These are phyloP conservation scores for Procambarus virginalis DNA, from an alignment of 1,140 invertebrate genomes.

Conservation along the genomic window DNA sequence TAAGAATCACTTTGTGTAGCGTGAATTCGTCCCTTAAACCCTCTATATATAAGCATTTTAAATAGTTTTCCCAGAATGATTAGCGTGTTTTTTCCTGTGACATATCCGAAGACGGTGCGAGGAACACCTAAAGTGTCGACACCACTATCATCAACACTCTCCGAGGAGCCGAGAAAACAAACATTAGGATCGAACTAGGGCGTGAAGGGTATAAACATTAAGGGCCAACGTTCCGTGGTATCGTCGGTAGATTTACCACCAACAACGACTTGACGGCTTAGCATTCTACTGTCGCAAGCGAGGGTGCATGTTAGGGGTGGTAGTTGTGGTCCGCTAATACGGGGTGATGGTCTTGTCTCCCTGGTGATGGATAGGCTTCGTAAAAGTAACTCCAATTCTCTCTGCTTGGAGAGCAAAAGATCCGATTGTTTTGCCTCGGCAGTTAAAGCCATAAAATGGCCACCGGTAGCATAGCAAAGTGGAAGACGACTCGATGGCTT, in stretches of 20 bases:
- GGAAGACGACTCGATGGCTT: neutral
- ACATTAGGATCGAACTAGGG: neutral
- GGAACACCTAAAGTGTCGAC: no score
- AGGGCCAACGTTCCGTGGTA: neutral
- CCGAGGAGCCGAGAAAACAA: neutral
- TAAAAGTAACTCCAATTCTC: neutral
- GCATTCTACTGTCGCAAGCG: neutral
- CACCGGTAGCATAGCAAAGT: conserved; percentile 18
- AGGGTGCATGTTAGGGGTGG: neutral
- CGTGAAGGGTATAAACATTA: neutral
- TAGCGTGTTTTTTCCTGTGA: no score
- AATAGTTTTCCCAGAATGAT: no score
- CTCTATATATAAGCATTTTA: no score
- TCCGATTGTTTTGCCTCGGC: neutral
- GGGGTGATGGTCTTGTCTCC: neutral
- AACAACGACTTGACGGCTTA: neutral
- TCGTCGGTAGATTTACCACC: neutral
- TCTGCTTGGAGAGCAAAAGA: conserved; percentile 11
- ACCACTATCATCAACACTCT: neutral
- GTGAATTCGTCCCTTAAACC: no score
- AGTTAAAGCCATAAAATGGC: conserved; percentile 25
- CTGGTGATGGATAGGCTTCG: neutral
- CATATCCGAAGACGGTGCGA: no score
- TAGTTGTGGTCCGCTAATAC: no score
- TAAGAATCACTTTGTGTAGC: no score